A percentile compares a stretch with the other conserved stretches of the same genome.
Evolutionary conservation across 53 echinoderm and acorn worm genomes (phyloP).

Genomic region (Patiria pectinifera): DNA sequence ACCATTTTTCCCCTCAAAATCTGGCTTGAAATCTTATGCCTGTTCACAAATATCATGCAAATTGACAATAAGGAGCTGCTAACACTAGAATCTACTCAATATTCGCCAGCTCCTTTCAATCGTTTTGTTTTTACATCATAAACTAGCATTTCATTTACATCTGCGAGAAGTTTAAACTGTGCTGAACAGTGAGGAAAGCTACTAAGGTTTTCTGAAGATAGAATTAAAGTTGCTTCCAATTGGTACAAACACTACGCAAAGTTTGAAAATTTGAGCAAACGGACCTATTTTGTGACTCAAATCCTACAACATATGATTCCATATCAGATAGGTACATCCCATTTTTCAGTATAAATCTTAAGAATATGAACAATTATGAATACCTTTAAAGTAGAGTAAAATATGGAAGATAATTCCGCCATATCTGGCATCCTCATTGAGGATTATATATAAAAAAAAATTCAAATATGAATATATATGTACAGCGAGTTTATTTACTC

Average conservation of each 20-base stretch:
- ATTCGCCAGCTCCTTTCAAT: too few relatives aligned
- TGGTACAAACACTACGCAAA: neutral
- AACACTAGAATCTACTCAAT: too few relatives aligned
- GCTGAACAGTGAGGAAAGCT: too few relatives aligned
- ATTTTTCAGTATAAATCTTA: neutral
- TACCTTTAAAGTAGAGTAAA: constrained; percentile 3
- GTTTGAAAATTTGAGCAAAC: neutral
- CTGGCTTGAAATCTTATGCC: too few relatives aligned
- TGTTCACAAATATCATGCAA: too few relatives aligned
- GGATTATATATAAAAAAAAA: neutral
- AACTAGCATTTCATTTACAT: too few relatives aligned
- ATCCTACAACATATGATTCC: neutral
- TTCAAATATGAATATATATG: neutral
- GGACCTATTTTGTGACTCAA: neutral
- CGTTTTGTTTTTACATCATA: too few relatives aligned
- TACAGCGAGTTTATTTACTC: neutral
- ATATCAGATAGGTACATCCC: neutral
- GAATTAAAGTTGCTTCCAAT: too few relatives aligned
- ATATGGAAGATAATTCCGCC: neutral
- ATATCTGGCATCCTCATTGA: constrained; percentile 6
- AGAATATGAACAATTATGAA: neutral
- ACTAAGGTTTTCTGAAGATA: too few relatives aligned
- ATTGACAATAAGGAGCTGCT: too few relatives aligned
- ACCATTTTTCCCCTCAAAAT: too few relatives aligned
- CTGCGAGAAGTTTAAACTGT: too few relatives aligned